Conservation (phyloP, 2,888 invertebrate species). For the Sturmia bella region DNA sequence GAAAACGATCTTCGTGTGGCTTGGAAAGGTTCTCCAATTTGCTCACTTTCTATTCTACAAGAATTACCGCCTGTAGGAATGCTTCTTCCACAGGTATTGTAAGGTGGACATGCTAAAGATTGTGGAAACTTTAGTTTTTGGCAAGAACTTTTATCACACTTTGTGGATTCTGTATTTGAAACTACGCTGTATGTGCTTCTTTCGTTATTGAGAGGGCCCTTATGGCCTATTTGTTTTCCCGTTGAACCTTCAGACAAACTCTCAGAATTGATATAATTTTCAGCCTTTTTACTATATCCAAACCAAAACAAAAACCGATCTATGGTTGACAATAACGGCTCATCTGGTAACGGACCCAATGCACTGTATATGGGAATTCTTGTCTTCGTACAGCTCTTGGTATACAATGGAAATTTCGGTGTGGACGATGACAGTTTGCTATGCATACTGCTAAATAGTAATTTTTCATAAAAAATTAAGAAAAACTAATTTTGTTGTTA, state of each 20-base stretch:
- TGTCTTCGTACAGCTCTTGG: conserved; percentile 62
- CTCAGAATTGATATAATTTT: conserved; percentile 46
- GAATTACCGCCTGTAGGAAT: background rate
- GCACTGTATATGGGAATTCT: conserved; percentile 62
- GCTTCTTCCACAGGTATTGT: conserved; percentile 2
- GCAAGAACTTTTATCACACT: conserved; percentile 20
- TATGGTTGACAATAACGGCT: conserved; percentile 73
- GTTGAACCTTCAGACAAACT: background rate
- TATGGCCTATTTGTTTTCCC: conserved; percentile 24
- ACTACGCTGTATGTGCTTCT: conserved; percentile 34
- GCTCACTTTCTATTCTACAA: background rate
- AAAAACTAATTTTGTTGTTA: conserved; percentile 8
- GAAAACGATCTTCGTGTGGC: conserved; percentile 73
- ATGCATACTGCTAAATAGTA: conserved; percentile 9
- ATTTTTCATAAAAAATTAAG: conserved; percentile 16
- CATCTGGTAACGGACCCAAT: conserved; percentile 78
- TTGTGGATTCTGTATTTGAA: conserved; percentile 44
- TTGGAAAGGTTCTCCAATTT: conserved; percentile 16
- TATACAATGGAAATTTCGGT: conserved; percentile 52
- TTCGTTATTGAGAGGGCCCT: conserved; percentile 21
- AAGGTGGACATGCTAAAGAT: background rate
- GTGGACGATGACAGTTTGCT: conserved; percentile 3
- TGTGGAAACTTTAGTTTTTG: conserved; percentile 7
- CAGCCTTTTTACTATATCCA: conserved; percentile 71
- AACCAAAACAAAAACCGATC: conserved; percentile 74